Evolutionary conservation across 2,113 vertebrate species (phyloP).

Genomic region (Ranitomeya variabilis): DNA sequence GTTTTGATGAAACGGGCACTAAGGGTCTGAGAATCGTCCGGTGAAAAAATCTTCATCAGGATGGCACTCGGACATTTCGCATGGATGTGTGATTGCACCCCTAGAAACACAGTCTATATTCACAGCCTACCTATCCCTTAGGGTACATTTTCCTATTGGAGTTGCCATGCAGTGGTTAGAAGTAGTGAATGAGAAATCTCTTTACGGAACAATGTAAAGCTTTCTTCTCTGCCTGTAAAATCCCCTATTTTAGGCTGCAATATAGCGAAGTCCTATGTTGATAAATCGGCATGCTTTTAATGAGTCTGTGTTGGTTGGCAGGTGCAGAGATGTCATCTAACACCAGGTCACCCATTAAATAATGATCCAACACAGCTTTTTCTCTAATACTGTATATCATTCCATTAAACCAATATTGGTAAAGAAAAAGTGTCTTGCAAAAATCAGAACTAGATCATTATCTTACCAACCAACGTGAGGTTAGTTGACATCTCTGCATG

Average conservation of each 20-base stretch:
- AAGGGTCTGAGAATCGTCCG: no score
- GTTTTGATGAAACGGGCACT: no score
- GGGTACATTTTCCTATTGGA: not conserved
- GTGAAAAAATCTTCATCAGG: no score
- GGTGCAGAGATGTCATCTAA: not conserved
- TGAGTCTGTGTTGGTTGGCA: not conserved
- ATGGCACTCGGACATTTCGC: no score
- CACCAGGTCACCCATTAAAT: not conserved
- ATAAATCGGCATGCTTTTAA: not conserved
- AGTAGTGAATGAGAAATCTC: not conserved
- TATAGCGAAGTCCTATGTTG: not conserved
- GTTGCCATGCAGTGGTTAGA: not conserved
- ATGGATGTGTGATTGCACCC: no score
- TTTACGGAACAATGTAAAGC: not conserved
- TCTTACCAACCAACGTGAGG: not conserved
- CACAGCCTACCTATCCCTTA: not conserved
- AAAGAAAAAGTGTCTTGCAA: slow-evolving; percentile 14
- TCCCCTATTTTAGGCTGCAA: not conserved
- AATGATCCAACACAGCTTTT: not conserved
- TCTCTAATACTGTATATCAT: not conserved
- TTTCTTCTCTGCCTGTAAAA: not conserved
- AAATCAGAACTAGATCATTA: slow-evolving; percentile 11
- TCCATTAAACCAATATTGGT: slow-evolving; percentile 9
- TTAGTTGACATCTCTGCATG: slow-evolving; percentile 8
- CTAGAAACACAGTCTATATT: not conserved